Conservation (phyloP, 2,797 vertebrate genomes). For the Hemibagrus guttatus region DNA sequence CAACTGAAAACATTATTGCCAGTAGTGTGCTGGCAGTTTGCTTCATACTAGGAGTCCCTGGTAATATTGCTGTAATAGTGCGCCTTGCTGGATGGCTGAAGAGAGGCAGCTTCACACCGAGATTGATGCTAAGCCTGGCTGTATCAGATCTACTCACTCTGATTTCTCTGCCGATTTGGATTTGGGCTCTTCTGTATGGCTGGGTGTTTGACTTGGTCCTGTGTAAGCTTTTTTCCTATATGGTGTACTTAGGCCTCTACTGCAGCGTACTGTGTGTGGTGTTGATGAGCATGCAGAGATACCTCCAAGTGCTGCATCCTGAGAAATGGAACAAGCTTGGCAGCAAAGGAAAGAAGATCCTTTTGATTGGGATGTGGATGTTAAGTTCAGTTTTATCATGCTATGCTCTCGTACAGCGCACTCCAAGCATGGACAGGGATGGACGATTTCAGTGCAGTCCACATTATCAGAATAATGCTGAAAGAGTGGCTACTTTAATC, state of each 20-base stretch:
- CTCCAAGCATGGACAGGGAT: neutral
- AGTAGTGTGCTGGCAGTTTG: conserved; percentile 41
- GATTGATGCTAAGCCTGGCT: too few species aligned
- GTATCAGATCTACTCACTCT: too few species aligned
- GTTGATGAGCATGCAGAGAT: conserved; percentile 64
- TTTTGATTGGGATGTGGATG: conserved; percentile 52
- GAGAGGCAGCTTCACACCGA: conserved; percentile 52
- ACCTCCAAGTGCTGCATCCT: conserved; percentile 59
- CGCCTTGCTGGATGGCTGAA: conserved; percentile 54
- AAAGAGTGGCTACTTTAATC: conserved; percentile 18
- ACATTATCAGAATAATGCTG: neutral
- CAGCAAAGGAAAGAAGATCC: conserved; percentile 27
- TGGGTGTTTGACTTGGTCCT: conserved; percentile 57
- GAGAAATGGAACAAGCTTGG: conserved; percentile 46
- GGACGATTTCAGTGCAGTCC: neutral
- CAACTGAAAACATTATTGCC: neutral
- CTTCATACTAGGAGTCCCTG: conserved; percentile 63
- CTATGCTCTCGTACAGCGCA: conserved; percentile 25
- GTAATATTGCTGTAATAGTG: conserved; percentile 60
- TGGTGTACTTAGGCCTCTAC: conserved; percentile 56
- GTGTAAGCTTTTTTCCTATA: conserved; percentile 59
- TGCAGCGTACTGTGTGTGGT: conserved; percentile 52
- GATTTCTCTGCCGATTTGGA: conserved; percentile 57
- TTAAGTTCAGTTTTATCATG: conserved; percentile 42
- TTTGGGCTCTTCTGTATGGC: conserved; percentile 48